Conservation (phyloP, 2,888 invertebrate genomes). For the Thymelicus sylvestris region DNA sequence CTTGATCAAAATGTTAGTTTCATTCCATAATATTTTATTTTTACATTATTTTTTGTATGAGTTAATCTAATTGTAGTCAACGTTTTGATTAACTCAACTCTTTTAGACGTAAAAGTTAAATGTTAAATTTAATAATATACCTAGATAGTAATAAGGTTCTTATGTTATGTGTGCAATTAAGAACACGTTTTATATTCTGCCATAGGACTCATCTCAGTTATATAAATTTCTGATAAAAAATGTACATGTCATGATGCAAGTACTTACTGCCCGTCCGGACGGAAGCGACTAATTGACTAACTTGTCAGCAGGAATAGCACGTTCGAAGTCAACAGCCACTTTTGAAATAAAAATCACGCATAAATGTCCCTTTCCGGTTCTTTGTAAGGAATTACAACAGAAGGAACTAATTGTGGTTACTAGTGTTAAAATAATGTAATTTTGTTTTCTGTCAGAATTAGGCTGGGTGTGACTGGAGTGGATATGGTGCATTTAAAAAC, state of each 20-base stretch:
- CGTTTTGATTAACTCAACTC: no score
- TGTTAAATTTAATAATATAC: no score
- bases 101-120: no score
- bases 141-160: no score
- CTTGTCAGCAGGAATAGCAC: constrained; percentile 7
- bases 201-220: neutral
- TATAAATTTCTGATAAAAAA: neutral
- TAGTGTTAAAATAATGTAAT: neutral
- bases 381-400: neutral
- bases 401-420: constrained; percentile 3
- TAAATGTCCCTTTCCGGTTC: constrained; percentile 1
- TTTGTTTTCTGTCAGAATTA: no score
- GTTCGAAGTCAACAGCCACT: constrained; percentile 21
- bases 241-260: neutral
- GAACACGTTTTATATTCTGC: neutral
- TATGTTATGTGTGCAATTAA: no score
- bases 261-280: neutral
- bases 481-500: no score
- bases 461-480: no score
- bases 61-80: no score
- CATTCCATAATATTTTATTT: no score
- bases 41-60: no score
- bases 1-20: no score
- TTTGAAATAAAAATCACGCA: neutral
- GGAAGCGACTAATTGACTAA: constrained; percentile 28